phyloP scores from a whole-genome alignment of 2,113 vertebrate genomes.

The Corydoras sp. region DNA sequence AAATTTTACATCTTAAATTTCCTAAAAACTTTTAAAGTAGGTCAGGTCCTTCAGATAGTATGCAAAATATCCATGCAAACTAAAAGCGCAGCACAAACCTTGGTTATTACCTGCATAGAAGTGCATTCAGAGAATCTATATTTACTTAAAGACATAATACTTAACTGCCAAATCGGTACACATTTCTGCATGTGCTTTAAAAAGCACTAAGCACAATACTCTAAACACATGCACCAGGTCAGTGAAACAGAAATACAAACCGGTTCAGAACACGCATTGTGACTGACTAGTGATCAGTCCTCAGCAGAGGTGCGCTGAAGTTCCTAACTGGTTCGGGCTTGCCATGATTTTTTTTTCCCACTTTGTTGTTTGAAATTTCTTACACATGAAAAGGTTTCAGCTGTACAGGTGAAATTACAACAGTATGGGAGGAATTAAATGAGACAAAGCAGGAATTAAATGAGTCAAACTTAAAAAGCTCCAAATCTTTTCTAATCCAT shows the following conservation, averaged over 20 bases:
- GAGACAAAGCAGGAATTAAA: slow-evolving; percentile 1
- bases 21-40: slow-evolving; percentile 11
- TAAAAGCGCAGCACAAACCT: no score
- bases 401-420: neutral
- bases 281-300: neutral
- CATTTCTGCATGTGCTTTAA: no score
- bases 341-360: neutral
- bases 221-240: no score
- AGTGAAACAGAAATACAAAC: neutral
- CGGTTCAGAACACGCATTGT: neutral
- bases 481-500: no score
- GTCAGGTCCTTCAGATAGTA: slow-evolving; percentile 13
- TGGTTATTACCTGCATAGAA: no score
- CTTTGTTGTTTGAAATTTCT: neutral
- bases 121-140: no score
- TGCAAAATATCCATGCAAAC: slow-evolving; percentile 26
- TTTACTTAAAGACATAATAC: no score
- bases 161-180: neutral
- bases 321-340: slow-evolving; percentile 25
- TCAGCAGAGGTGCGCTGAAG: neutral
- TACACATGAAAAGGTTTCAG: slow-evolving; percentile 7
- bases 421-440: neutral
- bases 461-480: neutral
- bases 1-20: slow-evolving; percentile 13
- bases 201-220: no score